Percentiles rank a stretch among this genome's conserved stretches.
These are phyloP conservation scores for Phaedon cochleariae DNA, from an alignment of 2,888 invertebrate genomes.

Conservation along the genomic window DNA sequence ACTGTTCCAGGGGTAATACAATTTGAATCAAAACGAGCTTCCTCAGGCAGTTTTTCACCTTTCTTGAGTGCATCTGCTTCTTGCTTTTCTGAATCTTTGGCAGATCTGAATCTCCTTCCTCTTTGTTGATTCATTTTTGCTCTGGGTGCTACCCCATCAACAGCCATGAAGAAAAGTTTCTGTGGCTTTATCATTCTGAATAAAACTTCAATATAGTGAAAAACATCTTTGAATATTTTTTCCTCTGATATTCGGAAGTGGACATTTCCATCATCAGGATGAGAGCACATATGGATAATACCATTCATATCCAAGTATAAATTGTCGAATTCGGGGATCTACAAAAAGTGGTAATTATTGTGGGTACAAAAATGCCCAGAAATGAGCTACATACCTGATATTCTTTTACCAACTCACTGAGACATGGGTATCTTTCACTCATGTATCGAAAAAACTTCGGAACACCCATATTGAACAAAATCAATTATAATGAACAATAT, in stretches of 20 bases:
- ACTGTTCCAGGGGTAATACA: constrained; percentile 97
- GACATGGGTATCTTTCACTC: constrained; percentile 96
- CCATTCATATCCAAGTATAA: constrained; percentile 98
- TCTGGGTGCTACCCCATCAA: constrained; percentile 96
- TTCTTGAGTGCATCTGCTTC: constrained; percentile 78
- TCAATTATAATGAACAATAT: not conserved
- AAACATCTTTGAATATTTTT: constrained; percentile 89
- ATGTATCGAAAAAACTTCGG: constrained; percentile 98
- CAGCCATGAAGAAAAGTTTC: constrained; percentile 95
- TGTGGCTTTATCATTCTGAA: constrained; percentile 94
- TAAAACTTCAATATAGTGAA: constrained; percentile 88
- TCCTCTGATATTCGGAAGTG: constrained; percentile 94
- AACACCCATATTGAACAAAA: constrained; percentile 80
- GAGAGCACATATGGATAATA: constrained; percentile 96
- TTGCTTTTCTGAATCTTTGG: constrained; percentile 81
- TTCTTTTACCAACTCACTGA: constrained; percentile 92
- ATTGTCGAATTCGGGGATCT: constrained; percentile 98
- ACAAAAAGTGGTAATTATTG: constrained; percentile 54
- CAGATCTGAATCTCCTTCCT: constrained; percentile 87
- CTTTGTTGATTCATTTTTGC: constrained; percentile 99
- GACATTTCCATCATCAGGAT: constrained; percentile 93
- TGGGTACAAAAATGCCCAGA: too few relatives aligned
- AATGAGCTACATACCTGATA: constrained; percentile 77
- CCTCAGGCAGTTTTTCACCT: constrained; percentile 81
- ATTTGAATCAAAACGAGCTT: constrained; percentile 93